These are phyloP conservation scores for Sclerurus mexicanus DNA, from an alignment of 2,113 vertebrate genomes.

Conservation along the genomic window DNA sequence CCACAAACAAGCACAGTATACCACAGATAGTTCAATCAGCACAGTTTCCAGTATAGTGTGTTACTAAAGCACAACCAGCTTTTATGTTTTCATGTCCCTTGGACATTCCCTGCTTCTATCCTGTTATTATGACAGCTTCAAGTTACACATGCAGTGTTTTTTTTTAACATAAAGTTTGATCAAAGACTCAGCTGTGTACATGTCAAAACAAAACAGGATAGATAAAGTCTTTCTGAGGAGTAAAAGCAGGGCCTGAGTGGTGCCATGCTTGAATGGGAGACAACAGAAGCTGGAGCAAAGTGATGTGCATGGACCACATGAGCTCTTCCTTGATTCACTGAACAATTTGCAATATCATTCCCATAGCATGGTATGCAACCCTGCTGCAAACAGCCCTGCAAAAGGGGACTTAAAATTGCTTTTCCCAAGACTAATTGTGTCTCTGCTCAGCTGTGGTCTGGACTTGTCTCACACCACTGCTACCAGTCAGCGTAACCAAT, in stretches of 20 bases:
- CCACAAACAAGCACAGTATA: constrained; percentile 35
- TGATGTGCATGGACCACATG: not conserved
- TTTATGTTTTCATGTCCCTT: not conserved
- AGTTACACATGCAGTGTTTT: not conserved
- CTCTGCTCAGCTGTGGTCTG: not conserved
- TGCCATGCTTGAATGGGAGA: not conserved
- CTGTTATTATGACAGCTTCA: not conserved
- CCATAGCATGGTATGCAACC: not conserved
- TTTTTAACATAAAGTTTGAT: constrained; percentile 19
- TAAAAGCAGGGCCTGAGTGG: not conserved
- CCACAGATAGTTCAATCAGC: constrained; percentile 19
- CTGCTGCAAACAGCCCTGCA: not conserved
- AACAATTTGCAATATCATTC: not conserved
- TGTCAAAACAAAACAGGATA: not conserved
- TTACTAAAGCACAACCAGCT: not conserved
- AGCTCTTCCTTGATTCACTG: not conserved
- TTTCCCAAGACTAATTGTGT: not conserved
- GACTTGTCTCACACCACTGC: not conserved
- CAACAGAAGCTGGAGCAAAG: not conserved
- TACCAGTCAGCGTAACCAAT: not conserved
- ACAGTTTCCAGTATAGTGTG: not conserved
- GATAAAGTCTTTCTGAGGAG: not conserved
- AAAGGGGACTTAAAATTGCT: not conserved
- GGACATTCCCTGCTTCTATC: not conserved
- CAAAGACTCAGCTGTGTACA: not conserved